A percentile compares a stretch with the other conserved stretches of the same genome.
These are phyloP conservation scores for Myiagra hebetior DNA, from an alignment of 2,113 vertebrate genomes.

Conservation along the genomic window DNA sequence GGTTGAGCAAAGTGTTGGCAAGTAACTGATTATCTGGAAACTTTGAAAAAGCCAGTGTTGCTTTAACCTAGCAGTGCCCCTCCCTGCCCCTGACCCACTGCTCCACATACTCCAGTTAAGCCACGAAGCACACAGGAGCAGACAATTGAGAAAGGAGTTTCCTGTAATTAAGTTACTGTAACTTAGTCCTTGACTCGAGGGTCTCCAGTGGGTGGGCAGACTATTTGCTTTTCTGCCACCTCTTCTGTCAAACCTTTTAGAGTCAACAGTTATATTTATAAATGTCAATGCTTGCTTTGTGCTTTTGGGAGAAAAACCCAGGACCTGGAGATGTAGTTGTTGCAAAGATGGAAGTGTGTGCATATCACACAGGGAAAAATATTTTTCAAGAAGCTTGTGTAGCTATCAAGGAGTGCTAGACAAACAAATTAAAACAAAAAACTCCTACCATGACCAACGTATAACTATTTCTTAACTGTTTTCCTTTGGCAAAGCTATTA, in stretches of 20 bases:
- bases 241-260: slow-evolving; percentile 7
- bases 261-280: slow-evolving; percentile 20
- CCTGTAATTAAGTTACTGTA: slow-evolving; percentile 42
- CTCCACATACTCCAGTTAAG: neutral
- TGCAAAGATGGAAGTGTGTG: neutral
- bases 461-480: slow-evolving; percentile 16
- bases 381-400: neutral
- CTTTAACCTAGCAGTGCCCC: neutral
- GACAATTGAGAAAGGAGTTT: slow-evolving; percentile 40
- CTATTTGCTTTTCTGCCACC: slow-evolving; percentile 27
- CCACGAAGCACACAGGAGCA: neutral
- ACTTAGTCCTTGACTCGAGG: slow-evolving; percentile 39
- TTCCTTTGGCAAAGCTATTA: slow-evolving; percentile 31
- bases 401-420: slow-evolving; percentile 17
- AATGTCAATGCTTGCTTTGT: slow-evolving; percentile 18
- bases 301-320: neutral
- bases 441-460: neutral
- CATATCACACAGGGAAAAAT: neutral
- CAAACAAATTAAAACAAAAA: slow-evolving; percentile 34
- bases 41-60: neutral
- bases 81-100: slow-evolving; percentile 15
- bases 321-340: neutral
- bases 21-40: slow-evolving; percentile 21
- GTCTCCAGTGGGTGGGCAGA: neutral
- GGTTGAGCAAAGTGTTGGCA: neutral